Conservation (phyloP, 37 sponge, comb jelly and placozoan species). For the Agelas oroides region DNA sequence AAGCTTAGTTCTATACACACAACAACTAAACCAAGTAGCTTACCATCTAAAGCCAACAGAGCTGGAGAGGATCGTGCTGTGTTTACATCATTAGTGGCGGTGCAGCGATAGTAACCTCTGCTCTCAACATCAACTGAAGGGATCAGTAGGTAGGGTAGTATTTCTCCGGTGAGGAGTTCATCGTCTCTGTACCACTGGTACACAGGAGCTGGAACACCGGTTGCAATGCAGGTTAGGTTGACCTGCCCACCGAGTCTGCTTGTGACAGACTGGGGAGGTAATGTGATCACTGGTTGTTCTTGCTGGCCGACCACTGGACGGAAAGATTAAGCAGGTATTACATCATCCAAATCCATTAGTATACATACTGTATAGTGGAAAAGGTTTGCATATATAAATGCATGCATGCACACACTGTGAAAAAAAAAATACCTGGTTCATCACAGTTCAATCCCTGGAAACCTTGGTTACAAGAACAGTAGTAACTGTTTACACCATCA, state of each 20-base stretch:
- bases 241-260: background rate
- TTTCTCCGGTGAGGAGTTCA: background rate
- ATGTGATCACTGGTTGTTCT: too few relatives aligned
- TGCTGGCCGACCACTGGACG: too few relatives aligned
- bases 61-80: background rate
- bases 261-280: too few relatives aligned
- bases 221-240: constrained; percentile 14
- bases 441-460: constrained; percentile 60
- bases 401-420: too few relatives aligned
- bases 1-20: too few relatives aligned
- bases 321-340: too few relatives aligned
- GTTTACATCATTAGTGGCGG: background rate
- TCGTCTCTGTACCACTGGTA: constrained; percentile 6
- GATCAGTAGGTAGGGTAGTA: background rate
- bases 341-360: too few relatives aligned
- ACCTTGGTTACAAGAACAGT: constrained; percentile 55
- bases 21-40: background rate
- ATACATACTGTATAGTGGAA: too few relatives aligned
- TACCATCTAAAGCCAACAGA: constrained; percentile 7
- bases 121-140: background rate
- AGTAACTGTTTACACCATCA: constrained; percentile 35
- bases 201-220: constrained; percentile 14
- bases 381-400: too few relatives aligned
- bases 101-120: constrained; percentile 30
- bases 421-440: background rate